A percentile compares a stretch with the other conserved stretches of the same genome.
phyloP scores from a whole-genome alignment of 2,113 vertebrate genomes.

The Rallus limicola region DNA sequence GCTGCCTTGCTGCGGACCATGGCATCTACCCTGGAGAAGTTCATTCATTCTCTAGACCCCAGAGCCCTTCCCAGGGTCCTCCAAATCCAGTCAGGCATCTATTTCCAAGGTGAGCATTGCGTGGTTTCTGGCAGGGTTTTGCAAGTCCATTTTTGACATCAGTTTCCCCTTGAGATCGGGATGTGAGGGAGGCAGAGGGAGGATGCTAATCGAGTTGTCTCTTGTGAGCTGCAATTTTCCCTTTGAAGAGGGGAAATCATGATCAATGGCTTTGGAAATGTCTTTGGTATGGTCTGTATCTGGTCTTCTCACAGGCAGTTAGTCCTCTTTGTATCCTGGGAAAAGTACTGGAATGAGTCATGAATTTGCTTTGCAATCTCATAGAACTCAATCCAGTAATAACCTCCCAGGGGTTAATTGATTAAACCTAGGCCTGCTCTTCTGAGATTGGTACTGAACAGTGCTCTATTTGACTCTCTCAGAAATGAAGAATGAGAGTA shows the following conservation, averaged over 20 bases:
- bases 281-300: not conserved
- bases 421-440: not conserved
- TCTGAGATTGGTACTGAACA: not conserved
- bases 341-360: not conserved
- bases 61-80: slow-evolving; percentile 83
- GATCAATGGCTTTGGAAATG: not conserved
- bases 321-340: not conserved
- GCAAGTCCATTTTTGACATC: not conserved
- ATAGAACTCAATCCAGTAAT: not conserved
- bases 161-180: not conserved
- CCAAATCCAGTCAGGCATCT: slow-evolving; percentile 86
- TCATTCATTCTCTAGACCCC: slow-evolving; percentile 78
- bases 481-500: not conserved
- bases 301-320: not conserved
- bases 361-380: not conserved
- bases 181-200: not conserved
- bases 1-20: slow-evolving; percentile 50
- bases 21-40: slow-evolving; percentile 79
- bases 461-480: not conserved
- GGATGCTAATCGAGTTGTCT: not conserved
- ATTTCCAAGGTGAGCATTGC: slow-evolving; percentile 79
- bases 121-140: not conserved
- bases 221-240: not conserved
- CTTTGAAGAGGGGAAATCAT: not conserved
- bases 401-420: not conserved